phyloP scores from a whole-genome alignment of 2,888 invertebrate genomes.

The Pandemis heparana region DNA sequence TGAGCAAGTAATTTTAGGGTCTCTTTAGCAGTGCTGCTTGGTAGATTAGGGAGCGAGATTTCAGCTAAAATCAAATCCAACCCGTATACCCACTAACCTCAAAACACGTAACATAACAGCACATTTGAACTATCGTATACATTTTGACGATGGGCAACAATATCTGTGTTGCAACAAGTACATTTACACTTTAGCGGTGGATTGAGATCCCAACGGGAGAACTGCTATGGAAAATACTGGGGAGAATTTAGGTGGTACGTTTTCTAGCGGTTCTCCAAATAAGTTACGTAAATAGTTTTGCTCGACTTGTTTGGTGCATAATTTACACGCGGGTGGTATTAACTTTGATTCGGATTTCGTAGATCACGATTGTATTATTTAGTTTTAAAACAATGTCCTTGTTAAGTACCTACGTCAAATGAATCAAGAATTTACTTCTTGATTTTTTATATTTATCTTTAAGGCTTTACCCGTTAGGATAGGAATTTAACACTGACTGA shows the following conservation, averaged over 20 bases:
- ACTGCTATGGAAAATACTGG: conserved; percentile 56
- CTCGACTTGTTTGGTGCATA: conserved; percentile 27
- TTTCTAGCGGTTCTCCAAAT: conserved; percentile 25
- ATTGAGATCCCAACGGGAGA: conserved; percentile 62
- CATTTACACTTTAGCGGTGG: conserved; percentile 65
- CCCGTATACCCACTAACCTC: conserved; percentile 21
- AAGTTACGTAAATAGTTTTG: conserved; percentile 18
- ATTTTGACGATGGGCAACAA: conserved; percentile 50
- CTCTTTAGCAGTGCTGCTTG: no score
- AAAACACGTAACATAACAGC: conserved; percentile 20
- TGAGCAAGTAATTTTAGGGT: no score
- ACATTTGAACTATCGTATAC: conserved; percentile 29
- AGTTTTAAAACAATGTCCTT: neutral
- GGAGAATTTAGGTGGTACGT: conserved; percentile 47
- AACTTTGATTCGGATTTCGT: conserved; percentile 22
- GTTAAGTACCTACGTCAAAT: neutral
- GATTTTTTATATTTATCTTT: no score
- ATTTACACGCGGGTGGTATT: conserved; percentile 14
- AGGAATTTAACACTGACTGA: no score
- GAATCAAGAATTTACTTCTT: no score
- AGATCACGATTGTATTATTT: neutral
- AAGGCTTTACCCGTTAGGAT: no score
- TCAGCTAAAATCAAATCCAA: conserved; percentile 27
- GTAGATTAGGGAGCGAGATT: neutral
- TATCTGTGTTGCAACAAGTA: conserved; percentile 62